These are phyloP conservation scores for Chironomus striatipennis DNA, from an alignment of 1,140 invertebrate species.

Conservation along the genomic window DNA sequence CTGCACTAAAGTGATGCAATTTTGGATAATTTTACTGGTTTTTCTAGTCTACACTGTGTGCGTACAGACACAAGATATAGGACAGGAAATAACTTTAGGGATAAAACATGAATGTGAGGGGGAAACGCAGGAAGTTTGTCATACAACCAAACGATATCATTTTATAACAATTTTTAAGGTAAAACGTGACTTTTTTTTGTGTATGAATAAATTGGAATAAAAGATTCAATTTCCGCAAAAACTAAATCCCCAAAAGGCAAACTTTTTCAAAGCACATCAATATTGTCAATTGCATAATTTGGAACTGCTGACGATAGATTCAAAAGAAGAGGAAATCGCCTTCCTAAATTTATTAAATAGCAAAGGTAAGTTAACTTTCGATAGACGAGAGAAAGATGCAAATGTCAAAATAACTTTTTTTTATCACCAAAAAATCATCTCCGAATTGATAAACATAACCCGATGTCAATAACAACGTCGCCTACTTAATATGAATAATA, in stretches of 20 bases:
- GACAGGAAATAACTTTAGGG: neutral
- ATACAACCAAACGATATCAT: slow-evolving; percentile 2
- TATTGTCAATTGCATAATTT: slow-evolving; percentile 9
- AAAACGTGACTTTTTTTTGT: neutral
- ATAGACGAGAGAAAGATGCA: neutral
- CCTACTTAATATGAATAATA: no score
- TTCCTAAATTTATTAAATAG: neutral
- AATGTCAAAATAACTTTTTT: neutral
- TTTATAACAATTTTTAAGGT: slow-evolving; percentile 6
- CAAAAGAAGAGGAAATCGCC: neutral
- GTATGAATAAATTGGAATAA: neutral
- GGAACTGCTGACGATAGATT: slow-evolving; percentile 2
- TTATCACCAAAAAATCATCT: no score
- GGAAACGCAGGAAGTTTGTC: neutral
- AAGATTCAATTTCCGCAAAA: neutral
- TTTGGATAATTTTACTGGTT: neutral
- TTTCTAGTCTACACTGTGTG: neutral
- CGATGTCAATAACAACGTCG: no score
- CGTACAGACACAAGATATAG: neutral
- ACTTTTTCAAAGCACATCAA: neutral
- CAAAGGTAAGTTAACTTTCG: neutral
- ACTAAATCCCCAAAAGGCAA: neutral
- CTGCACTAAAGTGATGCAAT: neutral
- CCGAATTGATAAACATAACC: no score
- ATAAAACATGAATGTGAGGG: neutral